These are phyloP conservation scores for Scomber scombrus DNA, from an alignment of 2,113 vertebrate species.

Conservation along the genomic window DNA sequence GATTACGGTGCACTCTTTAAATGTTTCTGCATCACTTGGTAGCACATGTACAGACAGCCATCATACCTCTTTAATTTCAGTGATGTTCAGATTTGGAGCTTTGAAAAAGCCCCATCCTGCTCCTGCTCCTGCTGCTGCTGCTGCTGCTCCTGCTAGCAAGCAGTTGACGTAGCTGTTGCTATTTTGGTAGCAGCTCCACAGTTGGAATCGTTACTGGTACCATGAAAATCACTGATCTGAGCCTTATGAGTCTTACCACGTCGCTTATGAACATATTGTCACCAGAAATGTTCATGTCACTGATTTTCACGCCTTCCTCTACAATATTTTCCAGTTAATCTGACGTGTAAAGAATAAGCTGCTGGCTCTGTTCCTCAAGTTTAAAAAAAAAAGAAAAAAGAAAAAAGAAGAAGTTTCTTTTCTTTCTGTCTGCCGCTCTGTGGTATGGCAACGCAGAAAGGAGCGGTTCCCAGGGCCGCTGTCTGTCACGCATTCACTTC, in stretches of 20 bases:
- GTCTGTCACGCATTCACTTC: constrained; percentile 61
- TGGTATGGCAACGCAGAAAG: constrained; percentile 17
- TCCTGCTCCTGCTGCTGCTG: no score
- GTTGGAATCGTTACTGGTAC: background rate
- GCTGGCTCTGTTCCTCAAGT: constrained; percentile 41
- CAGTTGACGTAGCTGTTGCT: background rate
- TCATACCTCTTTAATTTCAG: constrained; percentile 19
- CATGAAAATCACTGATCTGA: constrained; percentile 12
- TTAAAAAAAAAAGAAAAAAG: constrained; percentile 31
- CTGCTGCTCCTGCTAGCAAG: background rate
- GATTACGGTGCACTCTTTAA: constrained; percentile 41
- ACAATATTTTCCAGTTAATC: constrained; percentile 35
- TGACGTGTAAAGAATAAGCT: constrained; percentile 31
- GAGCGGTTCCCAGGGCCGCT: constrained; percentile 50
- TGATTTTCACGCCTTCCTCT: constrained; percentile 22
- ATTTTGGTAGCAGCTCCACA: constrained; percentile 22
- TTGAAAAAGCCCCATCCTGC: background rate
- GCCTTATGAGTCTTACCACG: constrained; percentile 1
- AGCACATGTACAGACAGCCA: background rate
- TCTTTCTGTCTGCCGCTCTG: constrained; percentile 32
- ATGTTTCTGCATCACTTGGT: constrained; percentile 14
- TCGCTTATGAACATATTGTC: background rate
- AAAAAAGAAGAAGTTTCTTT: constrained; percentile 5
- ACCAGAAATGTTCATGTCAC: constrained; percentile 17
- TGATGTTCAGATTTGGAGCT: constrained; percentile 31